A percentile compares a stretch with the other conserved stretches of the same genome.
Conservation (phyloP, 2,888 invertebrate species). For the Polydrusus tereticollis region DNA sequence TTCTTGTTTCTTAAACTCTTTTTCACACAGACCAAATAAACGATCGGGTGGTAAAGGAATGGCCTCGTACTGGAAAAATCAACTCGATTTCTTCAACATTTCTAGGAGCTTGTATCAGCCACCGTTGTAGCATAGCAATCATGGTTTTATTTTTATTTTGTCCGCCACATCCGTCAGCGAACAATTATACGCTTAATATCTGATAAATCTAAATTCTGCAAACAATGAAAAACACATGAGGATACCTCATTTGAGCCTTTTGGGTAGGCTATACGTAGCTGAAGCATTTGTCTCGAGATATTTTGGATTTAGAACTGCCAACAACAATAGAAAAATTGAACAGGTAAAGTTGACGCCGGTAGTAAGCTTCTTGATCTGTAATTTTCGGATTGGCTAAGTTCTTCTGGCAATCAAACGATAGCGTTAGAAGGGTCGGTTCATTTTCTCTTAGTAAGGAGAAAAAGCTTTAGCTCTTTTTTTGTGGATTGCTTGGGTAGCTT, state of each 20-base stretch:
- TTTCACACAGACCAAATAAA: conserved; percentile 4
- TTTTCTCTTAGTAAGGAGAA: no score
- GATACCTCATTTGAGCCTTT: background rate
- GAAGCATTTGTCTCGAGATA: conserved; percentile 6
- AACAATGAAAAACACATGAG: background rate
- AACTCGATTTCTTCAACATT: background rate
- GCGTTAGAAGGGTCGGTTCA: background rate
- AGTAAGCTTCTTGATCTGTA: no score
- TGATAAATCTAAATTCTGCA: background rate
- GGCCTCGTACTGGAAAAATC: background rate
- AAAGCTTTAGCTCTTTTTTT: no score
- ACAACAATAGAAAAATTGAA: conserved; percentile 4
- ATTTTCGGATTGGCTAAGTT: background rate
- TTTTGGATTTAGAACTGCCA: background rate
- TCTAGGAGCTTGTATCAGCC: background rate
- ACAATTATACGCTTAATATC: background rate
- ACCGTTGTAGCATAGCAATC: background rate
- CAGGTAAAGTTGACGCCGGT: no score
- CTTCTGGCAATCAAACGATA: no score
- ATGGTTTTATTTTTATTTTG: no score
- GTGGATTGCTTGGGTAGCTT: no score
- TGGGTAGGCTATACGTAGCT: conserved; percentile 7
- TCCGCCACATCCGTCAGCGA: no score
- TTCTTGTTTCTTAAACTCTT: background rate
- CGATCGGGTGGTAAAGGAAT: conserved; percentile 1